phyloP scores from a whole-genome alignment of 2,113 vertebrate species.

The Cygnus atratus region DNA sequence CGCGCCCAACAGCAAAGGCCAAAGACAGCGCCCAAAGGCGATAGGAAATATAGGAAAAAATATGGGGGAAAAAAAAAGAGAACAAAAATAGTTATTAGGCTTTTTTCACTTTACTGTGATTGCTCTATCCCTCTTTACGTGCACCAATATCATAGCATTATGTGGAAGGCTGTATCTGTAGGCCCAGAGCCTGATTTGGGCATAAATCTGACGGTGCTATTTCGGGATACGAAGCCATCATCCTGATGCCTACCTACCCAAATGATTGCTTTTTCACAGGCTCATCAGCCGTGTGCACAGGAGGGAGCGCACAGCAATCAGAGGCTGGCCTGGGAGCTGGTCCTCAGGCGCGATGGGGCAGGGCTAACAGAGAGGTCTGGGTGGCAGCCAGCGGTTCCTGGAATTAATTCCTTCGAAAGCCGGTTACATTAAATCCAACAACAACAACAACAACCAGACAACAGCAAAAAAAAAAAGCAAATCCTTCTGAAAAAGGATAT shows the following conservation, averaged over 20 bases:
- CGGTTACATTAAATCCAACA: conserved; percentile 35
- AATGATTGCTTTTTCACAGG: background rate
- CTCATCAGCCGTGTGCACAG: background rate
- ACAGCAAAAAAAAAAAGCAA: conserved; percentile 10
- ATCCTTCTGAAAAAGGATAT: conserved; percentile 52
- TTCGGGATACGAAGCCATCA: background rate
- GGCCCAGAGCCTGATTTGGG: background rate
- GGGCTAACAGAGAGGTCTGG: conserved; percentile 3
- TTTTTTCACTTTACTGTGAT: background rate
- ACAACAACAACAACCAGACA: conserved; percentile 14
- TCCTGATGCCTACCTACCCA: background rate
- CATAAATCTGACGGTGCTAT: background rate
- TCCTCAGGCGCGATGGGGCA: background rate
- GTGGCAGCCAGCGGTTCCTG: conserved; percentile 24
- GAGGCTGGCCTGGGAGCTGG: background rate
- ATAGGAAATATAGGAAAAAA: background rate
- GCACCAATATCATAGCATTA: background rate
- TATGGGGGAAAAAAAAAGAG: background rate
- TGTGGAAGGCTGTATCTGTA: background rate
- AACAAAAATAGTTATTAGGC: too few species aligned
- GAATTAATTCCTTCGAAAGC: conserved; percentile 63
- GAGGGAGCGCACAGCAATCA: conserved; percentile 11
- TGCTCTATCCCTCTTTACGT: background rate
- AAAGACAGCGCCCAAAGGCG: background rate
- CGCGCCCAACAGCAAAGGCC: background rate